These are phyloP conservation scores for Polydrusus pterygomalis DNA, from an alignment of 2,888 invertebrate genomes.

Conservation along the genomic window DNA sequence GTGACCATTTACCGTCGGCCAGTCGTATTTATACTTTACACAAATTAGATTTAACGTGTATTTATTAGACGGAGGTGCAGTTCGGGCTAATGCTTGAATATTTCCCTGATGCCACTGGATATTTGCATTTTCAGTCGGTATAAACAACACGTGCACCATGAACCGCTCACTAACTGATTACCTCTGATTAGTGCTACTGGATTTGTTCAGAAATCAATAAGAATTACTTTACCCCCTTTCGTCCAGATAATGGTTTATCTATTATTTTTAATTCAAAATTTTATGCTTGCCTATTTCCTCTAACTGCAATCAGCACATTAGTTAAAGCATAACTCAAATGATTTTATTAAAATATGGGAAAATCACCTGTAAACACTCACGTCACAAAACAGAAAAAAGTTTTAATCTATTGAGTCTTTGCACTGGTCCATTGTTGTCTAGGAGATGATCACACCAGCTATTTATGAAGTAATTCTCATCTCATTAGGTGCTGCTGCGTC, in stretches of 20 bases:
- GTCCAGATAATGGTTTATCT: not conserved
- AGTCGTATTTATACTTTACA: conserved; percentile 62
- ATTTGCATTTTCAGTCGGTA: conserved; percentile 58
- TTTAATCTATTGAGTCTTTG: too few relatives aligned
- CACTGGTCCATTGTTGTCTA: too few relatives aligned
- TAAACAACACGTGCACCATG: conserved; percentile 50
- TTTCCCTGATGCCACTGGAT: conserved; percentile 54
- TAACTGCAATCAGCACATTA: too few relatives aligned
- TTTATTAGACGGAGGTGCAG: conserved; percentile 60
- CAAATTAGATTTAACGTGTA: conserved; percentile 63
- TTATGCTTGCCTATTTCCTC: too few relatives aligned
- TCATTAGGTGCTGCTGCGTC: too few relatives aligned
- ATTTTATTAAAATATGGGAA: too few relatives aligned
- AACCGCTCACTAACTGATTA: conserved; percentile 33
- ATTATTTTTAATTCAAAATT: too few relatives aligned
- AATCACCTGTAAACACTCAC: too few relatives aligned
- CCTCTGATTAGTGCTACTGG: conserved; percentile 22
- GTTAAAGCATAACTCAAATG: too few relatives aligned
- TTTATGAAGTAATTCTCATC: too few relatives aligned
- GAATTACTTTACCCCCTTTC: not conserved
- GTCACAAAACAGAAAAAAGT: too few relatives aligned
- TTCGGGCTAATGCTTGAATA: conserved; percentile 61
- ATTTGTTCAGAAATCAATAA: not conserved
- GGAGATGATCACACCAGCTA: too few relatives aligned
- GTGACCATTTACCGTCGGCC: conserved; percentile 57